Base-by-base conservation (phyloP, 2,888 invertebrate species). In the Crossocerus cetratus region DNA sequence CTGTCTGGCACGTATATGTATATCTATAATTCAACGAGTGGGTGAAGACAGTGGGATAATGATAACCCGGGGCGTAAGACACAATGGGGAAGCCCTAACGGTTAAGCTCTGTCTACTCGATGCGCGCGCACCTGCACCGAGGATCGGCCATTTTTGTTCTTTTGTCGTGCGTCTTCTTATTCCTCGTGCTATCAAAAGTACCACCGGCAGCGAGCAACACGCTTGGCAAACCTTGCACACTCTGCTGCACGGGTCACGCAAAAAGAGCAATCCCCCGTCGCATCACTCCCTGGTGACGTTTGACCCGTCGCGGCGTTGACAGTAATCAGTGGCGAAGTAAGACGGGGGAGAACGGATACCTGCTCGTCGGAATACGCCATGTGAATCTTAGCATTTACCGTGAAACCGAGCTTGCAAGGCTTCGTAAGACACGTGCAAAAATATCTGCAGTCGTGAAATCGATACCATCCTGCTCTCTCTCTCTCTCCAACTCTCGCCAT, bases 1-100 rank as follows among this genome's bases (percentile, higher is more conserved):
- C 53, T 62, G 69, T 74, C 74, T 59, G 21, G 5, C 49, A 55
- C 42, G 63, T 80, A 69, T 67, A 32, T 32, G 32, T 32, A 32
- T 32, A 32, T 32, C 32, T 32, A 76, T 80, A 78, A 80, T 81
- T 78, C 81, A 76, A 65, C 43, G 61, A 45, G 49, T 69, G 82
- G 69, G 77, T 74, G 80, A 80, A 74, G 82, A 82, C 81, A 75
- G 75, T 62, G 57, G 69, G 76, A 77, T 80, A 82, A 82, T 74
- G 82, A 82, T 82, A 81, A 75, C 69, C 70, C 69, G 58, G 60
- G 65, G 32, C 69, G 73, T 77, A 78, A 78, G 74, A 56, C 69
- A 78, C 68, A 74, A 82, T 72, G 68, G 67, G 44, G 59, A 67
- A 32, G 69, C 70, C 74, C 76, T 72, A 72, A 75, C 62, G 56